These are phyloP conservation scores for Drosophila maculinotata DNA, from an alignment of 2,888 invertebrate genomes.

Conservation along the genomic window DNA sequence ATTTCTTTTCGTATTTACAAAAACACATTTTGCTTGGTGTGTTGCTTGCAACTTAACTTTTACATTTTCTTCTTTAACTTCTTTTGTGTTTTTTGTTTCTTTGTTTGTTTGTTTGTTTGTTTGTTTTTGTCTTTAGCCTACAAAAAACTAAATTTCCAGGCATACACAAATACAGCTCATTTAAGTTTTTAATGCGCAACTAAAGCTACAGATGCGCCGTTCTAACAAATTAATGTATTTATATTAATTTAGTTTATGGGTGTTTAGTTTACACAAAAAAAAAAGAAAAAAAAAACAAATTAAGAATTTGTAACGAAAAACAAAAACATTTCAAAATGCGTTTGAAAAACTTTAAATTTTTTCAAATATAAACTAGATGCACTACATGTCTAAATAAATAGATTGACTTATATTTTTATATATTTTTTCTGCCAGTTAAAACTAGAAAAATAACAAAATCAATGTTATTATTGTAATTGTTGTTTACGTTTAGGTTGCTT, in stretches of 20 bases:
- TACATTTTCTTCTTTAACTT: constrained; percentile 1
- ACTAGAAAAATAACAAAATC: constrained; percentile 14
- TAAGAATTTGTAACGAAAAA: constrained; percentile 15
- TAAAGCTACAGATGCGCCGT: constrained; percentile 7
- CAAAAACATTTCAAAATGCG: constrained; percentile 44
- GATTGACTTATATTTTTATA: background rate
- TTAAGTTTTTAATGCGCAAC: background rate
- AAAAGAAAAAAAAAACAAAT: constrained; percentile 7
- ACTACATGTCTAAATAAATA: constrained; percentile 45
- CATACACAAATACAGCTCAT: constrained; percentile 23
- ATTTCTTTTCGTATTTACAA: constrained; percentile 46
- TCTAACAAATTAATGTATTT: constrained; percentile 21
- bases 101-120: too few species aligned
- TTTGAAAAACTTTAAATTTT: background rate
- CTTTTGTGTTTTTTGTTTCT: background rate
- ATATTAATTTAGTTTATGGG: constrained; percentile 6
- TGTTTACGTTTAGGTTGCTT: constrained; percentile 7
- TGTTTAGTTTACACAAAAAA: constrained; percentile 5
- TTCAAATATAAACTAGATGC: constrained; percentile 17
- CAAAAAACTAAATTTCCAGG: constrained; percentile 15
- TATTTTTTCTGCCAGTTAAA: background rate
- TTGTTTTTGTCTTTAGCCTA: constrained; percentile 13
- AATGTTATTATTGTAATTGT: constrained; percentile 6
- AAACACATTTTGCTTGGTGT: constrained; percentile 16
- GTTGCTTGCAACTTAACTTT: constrained; percentile 5